phyloP scores from a whole-genome alignment of 2,888 invertebrate species.

The Trichacis sp. region DNA sequence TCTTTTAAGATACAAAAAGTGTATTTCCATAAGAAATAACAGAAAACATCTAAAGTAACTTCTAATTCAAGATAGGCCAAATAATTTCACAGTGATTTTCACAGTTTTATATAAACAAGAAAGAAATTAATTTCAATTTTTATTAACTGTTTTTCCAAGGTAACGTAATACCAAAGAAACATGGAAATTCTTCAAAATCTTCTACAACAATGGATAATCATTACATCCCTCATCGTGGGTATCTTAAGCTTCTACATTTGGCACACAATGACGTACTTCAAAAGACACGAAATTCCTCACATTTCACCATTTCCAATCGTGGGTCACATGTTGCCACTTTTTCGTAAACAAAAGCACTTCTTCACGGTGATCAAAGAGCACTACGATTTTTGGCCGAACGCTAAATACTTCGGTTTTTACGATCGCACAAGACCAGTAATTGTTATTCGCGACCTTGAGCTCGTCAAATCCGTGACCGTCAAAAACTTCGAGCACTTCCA shows the following conservation, averaged over 20 bases:
- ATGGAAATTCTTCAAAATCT: too few species aligned
- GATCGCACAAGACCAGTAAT: slow-evolving; percentile 47
- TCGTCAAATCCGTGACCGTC: slow-evolving; percentile 49
- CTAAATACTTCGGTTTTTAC: slow-evolving; percentile 49
- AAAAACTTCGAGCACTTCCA: slow-evolving; percentile 53
- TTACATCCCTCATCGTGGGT: background rate
- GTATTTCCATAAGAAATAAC: too few species aligned
- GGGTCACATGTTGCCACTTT: slow-evolving; percentile 37
- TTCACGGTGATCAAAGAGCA: slow-evolving; percentile 1
- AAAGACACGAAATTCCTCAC: slow-evolving; percentile 37
- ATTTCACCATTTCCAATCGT: slow-evolving; percentile 35
- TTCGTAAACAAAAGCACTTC: slow-evolving; percentile 4
- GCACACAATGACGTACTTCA: slow-evolving; percentile 27
- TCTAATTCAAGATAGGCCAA: too few species aligned
- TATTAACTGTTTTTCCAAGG: too few species aligned
- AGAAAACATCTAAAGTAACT: too few species aligned
- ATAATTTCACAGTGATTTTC: too few species aligned
- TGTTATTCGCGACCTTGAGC: slow-evolving; percentile 49
- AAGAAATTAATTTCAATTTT: too few species aligned
- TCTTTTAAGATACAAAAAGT: too few species aligned
- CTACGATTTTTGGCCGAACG: slow-evolving; percentile 26
- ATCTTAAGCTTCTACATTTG: background rate
- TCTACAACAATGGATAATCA: background rate
- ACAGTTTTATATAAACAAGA: too few species aligned
- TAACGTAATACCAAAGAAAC: too few species aligned